Base-by-base conservation (phyloP, 2,888 invertebrate species). In the Smittia sp. region DNA sequence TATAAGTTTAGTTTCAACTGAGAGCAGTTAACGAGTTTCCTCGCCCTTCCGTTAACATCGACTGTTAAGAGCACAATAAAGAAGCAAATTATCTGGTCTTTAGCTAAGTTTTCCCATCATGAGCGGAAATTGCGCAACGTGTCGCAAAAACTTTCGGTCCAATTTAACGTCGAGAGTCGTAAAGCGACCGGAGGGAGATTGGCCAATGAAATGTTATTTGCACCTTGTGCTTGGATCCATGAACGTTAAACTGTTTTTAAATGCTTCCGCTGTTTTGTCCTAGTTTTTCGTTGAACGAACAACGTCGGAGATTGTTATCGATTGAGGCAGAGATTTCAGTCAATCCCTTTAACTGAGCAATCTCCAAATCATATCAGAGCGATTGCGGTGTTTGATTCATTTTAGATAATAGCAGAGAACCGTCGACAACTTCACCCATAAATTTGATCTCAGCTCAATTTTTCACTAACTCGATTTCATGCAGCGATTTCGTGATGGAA, bases 331-430 rank as follows among this genome's bases (percentile, higher is more conserved):
- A 39, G 13, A 39, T 13, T n/a, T n/a, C 9, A 32, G 2, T 46
- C 6, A 46, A 46, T 46, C 46, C 6, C n/a, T 46, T 3, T 15
- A 46, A 6, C n/a, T n/a, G n/a, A n/a, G 6, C 46, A 46, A 3
- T 46, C 46, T 11, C 11, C 46, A 15, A 46, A 13, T 46, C 46
- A 15, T 11, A 13, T 6, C n/a, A 46, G n/a, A 2, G 15, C 6
- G 46, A 46, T 46, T 46, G n/a, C 46, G 15, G n/a, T 46, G 46
- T 46, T 46, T 46, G 46, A 46, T 46, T 46, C n/a, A 46, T 46
- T 2, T 13, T n/a, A 46, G 32, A 32, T 3, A 32, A 32, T 9
- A 32, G 9, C 46, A 11, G 46, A 46, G 15, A 46, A 46, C 2
- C 11, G 2, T 46, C 46, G 46, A 46, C 2, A 2, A 6, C 13